Percentiles rank a stretch among this genome's conserved stretches.
Conservation (phyloP, 1,140 invertebrate genomes). For the Drosophila ambigua region DNA sequence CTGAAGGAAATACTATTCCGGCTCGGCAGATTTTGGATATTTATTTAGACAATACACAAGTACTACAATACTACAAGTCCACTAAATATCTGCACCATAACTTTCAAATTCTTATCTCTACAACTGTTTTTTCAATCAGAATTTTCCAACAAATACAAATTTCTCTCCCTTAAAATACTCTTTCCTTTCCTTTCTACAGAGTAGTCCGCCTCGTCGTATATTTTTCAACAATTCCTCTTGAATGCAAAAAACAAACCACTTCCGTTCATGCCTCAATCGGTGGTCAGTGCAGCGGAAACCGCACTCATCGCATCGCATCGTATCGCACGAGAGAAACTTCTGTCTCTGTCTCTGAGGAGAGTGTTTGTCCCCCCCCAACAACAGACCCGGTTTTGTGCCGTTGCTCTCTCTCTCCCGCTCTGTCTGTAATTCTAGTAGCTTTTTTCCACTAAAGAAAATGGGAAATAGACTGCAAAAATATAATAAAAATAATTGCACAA, state of each 20-base stretch:
- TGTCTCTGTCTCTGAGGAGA: constrained; percentile 32
- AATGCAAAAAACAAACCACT: constrained; percentile 59
- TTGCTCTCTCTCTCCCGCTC: not conserved
- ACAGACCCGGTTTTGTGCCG: not conserved
- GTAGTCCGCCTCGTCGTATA: constrained; percentile 18
- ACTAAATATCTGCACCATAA: too few species aligned
- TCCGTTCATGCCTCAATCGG: constrained; percentile 62
- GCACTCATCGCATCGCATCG: constrained; percentile 33
- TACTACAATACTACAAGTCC: too few species aligned
- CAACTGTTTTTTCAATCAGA: not conserved
- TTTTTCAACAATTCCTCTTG: constrained; percentile 13
- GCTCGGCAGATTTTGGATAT: too few species aligned
- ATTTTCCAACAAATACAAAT: not conserved
- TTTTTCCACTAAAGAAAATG: constrained; percentile 38
- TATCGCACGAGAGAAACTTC: constrained; percentile 9
- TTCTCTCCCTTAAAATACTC: not conserved
- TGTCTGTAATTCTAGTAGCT: constrained; percentile 59
- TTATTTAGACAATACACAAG: too few species aligned
- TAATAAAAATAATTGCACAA: constrained; percentile 80
- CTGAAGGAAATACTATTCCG: too few species aligned
- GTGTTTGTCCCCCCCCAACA: not conserved
- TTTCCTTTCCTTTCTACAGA: constrained; percentile 1
- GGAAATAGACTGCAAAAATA: constrained; percentile 50
- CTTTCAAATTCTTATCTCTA: too few species aligned
- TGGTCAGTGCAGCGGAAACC: constrained; percentile 70